Percentiles rank a stretch among this genome's conserved stretches.
These are phyloP conservation scores for Dendrolimus punctatus DNA, from an alignment of 1,140 invertebrate species.

Conservation along the genomic window DNA sequence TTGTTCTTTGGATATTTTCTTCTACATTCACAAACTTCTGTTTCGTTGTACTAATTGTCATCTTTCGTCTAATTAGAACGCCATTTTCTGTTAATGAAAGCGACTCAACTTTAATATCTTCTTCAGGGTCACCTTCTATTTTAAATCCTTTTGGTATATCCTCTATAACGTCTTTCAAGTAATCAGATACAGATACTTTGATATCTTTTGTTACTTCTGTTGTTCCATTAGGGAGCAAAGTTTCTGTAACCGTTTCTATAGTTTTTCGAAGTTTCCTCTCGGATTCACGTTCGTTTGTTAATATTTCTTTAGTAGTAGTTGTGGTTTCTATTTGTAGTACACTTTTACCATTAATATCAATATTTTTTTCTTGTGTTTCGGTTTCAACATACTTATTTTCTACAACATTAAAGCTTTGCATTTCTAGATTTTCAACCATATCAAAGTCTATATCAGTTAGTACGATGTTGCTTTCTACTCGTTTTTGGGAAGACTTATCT, in stretches of 20 bases:
- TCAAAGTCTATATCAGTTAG: slow-evolving; percentile 41
- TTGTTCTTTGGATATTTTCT: slow-evolving; percentile 40
- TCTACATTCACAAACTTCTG: slow-evolving; percentile 38
- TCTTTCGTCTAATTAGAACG: slow-evolving; percentile 46
- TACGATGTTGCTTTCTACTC: slow-evolving; percentile 44
- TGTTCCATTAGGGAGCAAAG: slow-evolving; percentile 44
- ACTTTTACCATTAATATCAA: slow-evolving; percentile 45
- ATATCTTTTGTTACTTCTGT: slow-evolving; percentile 65
- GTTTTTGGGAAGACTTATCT: slow-evolving; percentile 58
- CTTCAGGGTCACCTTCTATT: slow-evolving; percentile 32
- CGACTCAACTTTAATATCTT: slow-evolving; percentile 31
- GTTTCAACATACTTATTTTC: slow-evolving; percentile 47
- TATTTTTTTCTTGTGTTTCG: slow-evolving; percentile 42
- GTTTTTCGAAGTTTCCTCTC: slow-evolving; percentile 63
- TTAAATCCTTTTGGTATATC: slow-evolving; percentile 48
- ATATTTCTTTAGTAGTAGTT: slow-evolving; percentile 57
- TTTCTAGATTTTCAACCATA: slow-evolving; percentile 31
- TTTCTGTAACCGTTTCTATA: slow-evolving; percentile 58
- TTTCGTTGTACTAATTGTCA: slow-evolving; percentile 40
- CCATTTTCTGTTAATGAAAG: slow-evolving; percentile 43
- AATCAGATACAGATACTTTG: slow-evolving; percentile 55
- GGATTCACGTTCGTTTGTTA: slow-evolving; percentile 36
- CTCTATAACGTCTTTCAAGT: slow-evolving; percentile 26
- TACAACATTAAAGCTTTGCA: slow-evolving; percentile 41
- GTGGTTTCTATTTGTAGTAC: slow-evolving; percentile 55